Percentiles rank a stretch among this genome's conserved stretches.
phyloP scores from a whole-genome alignment of 2,113 vertebrate genomes.

The Crypturellus undulatus region DNA sequence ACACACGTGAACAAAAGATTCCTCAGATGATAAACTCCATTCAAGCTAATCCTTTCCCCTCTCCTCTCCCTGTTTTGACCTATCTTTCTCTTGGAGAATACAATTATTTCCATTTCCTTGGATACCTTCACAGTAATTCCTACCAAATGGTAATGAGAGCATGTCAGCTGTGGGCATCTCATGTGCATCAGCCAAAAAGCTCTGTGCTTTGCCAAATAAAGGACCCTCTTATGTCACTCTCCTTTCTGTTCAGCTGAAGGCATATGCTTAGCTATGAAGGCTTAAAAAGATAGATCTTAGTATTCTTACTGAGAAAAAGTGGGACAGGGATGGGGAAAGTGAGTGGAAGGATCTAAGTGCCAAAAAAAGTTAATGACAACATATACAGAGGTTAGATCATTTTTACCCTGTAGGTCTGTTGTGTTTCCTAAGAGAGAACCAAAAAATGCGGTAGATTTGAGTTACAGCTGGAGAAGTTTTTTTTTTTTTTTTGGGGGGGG shows the following conservation, averaged over 20 bases:
- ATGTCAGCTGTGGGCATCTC: not conserved
- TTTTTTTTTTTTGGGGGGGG: not conserved
- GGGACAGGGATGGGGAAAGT: not conserved
- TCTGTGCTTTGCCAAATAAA: not conserved
- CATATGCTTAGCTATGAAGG: not conserved
- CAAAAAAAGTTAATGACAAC: not conserved
- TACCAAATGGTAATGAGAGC: not conserved
- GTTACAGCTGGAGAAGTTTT: not conserved
- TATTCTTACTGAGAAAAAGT: not conserved
- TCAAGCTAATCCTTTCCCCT: not conserved
- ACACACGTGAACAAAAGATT: not conserved
- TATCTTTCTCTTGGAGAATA: not conserved
- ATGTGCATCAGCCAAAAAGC: not conserved
- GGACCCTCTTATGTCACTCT: not conserved
- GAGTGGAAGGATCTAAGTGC: not conserved
- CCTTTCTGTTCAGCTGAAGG: not conserved
- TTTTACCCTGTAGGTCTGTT: not conserved
- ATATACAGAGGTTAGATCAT: not conserved
- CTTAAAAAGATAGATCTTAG: not conserved
- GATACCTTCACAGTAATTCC: slow-evolving; percentile 25
- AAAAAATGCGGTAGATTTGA: not conserved
- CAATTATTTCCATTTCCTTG: slow-evolving; percentile 45
- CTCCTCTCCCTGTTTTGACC: not conserved
- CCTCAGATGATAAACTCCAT: not conserved
- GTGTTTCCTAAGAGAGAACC: not conserved